Evolutionary conservation across 2,797 vertebrate genomes (phyloP).

Genomic region (Anguilla pacifica): DNA sequence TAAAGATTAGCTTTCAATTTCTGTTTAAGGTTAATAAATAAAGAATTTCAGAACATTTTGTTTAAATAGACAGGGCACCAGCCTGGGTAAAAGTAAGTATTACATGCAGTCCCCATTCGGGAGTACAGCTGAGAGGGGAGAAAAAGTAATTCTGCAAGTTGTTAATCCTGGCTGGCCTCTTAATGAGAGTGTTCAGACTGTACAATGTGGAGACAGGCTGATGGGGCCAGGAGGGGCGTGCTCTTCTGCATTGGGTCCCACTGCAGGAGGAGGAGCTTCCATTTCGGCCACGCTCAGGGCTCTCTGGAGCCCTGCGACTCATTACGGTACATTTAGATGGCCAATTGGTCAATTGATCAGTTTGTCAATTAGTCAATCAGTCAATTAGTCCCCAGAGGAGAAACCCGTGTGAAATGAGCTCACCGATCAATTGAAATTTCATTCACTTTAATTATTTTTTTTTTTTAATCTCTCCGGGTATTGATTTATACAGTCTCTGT

Average conservation of each 20-base stretch:
- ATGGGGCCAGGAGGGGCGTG: constrained; percentile 32
- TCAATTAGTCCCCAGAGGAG: constrained; percentile 45
- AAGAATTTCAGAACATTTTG: neutral
- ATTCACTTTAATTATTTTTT: constrained; percentile 48
- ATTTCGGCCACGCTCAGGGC: neutral
- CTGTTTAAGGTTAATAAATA: neutral
- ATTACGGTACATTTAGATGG: constrained; percentile 42
- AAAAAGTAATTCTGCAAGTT: neutral
- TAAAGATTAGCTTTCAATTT: neutral
- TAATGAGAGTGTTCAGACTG: neutral
- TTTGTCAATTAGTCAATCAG: constrained; percentile 50
- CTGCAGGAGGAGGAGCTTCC: neutral
- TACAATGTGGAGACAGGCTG: neutral
- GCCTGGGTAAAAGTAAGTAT: neutral
- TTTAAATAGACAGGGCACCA: neutral
- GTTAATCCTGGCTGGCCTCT: neutral
- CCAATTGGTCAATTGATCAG: constrained; percentile 43
- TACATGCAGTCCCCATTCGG: neutral
- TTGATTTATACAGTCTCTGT: constrained; percentile 46
- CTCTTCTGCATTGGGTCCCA: neutral
- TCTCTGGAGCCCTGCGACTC: constrained; percentile 22
- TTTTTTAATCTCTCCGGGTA: constrained; percentile 46
- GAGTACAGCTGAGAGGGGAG: neutral
- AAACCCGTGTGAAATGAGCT: constrained; percentile 51
- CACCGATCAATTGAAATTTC: constrained; percentile 62